phyloP scores from a whole-genome alignment of 2,113 vertebrate species.

The Dicerorhinus sumatrensis region DNA sequence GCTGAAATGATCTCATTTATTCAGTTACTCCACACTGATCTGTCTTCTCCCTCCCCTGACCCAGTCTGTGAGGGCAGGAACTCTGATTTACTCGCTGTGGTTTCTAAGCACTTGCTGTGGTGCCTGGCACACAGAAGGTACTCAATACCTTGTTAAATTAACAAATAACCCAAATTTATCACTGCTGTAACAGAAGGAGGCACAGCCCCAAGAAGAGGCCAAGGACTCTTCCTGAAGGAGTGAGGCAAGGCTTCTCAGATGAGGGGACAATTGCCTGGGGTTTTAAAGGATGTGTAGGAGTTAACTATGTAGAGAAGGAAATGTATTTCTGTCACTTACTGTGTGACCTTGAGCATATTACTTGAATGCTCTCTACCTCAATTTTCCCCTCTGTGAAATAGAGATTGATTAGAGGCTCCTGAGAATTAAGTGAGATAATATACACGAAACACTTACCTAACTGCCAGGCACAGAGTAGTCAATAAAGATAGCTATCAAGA shows the following conservation, averaged over 20 bases:
- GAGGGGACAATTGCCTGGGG: background rate
- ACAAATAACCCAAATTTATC: background rate
- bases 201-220: accelerated
- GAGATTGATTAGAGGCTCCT: background rate
- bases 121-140: background rate
- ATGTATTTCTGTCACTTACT: background rate
- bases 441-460: background rate
- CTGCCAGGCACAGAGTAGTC: background rate
- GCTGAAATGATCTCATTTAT: background rate
- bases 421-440: background rate
- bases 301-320: background rate
- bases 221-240: background rate
- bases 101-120: background rate
- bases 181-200: background rate
- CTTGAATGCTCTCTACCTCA: background rate
- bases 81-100: background rate
- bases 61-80: background rate
- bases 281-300: background rate
- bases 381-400: background rate
- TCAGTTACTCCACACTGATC: background rate
- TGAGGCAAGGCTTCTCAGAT: background rate
- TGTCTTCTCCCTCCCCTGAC: background rate
- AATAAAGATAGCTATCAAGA: background rate
- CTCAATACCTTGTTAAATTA: background rate
- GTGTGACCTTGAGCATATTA: background rate